Percentiles rank a stretch among this genome's conserved stretches.
phyloP scores from a whole-genome alignment of 2,888 invertebrate species.

The Megastigmus dorsalis region DNA sequence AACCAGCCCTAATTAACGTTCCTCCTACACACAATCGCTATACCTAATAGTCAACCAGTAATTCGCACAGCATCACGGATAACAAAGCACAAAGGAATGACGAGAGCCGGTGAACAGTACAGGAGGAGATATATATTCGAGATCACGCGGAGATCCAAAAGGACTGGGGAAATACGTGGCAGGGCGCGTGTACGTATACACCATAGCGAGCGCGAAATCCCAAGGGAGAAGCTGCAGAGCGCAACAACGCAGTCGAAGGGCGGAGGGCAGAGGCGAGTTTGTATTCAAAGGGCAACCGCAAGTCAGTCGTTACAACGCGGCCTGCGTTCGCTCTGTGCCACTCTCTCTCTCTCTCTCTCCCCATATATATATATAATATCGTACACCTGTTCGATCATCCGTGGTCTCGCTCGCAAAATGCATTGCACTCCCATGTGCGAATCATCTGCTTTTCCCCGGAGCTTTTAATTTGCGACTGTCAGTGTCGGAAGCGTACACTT shows the following conservation, averaged over 20 bases:
- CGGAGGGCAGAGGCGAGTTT: not conserved
- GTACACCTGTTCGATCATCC: not conserved
- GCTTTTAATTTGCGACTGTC: conserved; percentile 13
- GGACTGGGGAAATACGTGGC: not conserved
- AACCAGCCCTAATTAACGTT: too few relatives aligned
- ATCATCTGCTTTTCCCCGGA: too few relatives aligned
- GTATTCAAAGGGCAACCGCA: conserved; percentile 2
- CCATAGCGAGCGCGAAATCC: not conserved
- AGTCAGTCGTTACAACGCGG: not conserved
- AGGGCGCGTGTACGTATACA: not conserved
- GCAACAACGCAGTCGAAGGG: not conserved
- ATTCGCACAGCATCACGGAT: not conserved
- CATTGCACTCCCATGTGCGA: not conserved
- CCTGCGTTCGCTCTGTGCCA: not conserved
- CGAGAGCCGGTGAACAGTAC: not conserved
- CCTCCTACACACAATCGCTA: too few relatives aligned
- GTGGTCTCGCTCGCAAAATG: too few relatives aligned
- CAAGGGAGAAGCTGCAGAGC: not conserved
- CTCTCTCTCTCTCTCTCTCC: too few relatives aligned
- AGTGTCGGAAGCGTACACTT: too few relatives aligned
- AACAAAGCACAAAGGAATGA: conserved; percentile 27
- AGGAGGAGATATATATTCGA: not conserved
- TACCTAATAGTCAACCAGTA: too few relatives aligned
- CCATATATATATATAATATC: too few relatives aligned
- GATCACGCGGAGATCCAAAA: not conserved